Evolutionary conservation across 2,113 vertebrate species (phyloP).

Genomic region (Daubentonia madagascariensis): DNA sequence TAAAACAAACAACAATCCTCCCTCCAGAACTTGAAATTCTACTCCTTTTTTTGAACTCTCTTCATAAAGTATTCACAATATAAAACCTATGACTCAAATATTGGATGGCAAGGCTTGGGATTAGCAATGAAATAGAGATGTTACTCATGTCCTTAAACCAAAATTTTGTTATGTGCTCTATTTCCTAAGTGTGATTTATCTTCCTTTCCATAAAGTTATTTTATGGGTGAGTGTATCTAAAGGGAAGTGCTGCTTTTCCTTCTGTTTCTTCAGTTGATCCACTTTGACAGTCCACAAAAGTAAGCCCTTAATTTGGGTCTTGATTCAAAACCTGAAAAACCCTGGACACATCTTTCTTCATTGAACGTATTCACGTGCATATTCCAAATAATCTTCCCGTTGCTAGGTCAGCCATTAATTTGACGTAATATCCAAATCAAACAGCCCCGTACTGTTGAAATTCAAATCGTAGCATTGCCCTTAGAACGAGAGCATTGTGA

Average conservation of each 20-base stretch:
- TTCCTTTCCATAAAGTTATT: background rate
- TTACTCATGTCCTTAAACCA: background rate
- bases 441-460: background rate
- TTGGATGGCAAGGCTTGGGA: background rate
- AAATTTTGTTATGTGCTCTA: background rate
- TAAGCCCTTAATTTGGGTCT: background rate
- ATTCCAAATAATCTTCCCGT: background rate
- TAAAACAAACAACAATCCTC: background rate
- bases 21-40: background rate
- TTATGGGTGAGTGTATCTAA: background rate
- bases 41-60: background rate
- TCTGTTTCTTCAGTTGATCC: background rate
- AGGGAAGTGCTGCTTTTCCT: background rate
- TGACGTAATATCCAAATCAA: background rate
- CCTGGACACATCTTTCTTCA: background rate
- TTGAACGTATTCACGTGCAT: background rate
- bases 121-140: background rate
- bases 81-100: background rate
- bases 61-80: background rate
- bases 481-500: background rate
- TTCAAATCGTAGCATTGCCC: background rate
- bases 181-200: background rate
- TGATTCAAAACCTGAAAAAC: background rate
- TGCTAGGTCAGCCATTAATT: background rate
- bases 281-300: background rate